These are phyloP conservation scores for Bos javanicus DNA, from an alignment of 2,113 vertebrate genomes.

Conservation along the genomic window DNA sequence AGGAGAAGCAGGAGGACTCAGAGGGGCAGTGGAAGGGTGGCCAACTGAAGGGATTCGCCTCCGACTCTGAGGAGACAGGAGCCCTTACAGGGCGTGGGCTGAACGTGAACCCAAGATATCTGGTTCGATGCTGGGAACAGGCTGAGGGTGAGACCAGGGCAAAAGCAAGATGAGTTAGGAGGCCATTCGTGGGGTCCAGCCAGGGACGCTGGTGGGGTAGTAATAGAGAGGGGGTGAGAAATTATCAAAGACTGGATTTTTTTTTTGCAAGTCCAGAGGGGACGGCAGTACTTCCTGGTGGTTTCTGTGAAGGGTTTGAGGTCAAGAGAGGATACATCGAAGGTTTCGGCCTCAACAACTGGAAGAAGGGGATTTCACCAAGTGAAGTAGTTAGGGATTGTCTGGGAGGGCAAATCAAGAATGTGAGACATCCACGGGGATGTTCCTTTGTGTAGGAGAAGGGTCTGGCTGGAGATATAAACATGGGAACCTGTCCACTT, in stretches of 20 bases:
- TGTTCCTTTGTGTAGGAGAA: not conserved
- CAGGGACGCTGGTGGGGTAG: not conserved
- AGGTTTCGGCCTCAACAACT: not conserved
- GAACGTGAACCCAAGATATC: accelerated
- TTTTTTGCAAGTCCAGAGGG: not conserved
- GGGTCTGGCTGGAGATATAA: not conserved
- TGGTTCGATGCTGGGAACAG: not conserved
- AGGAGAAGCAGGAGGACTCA: not conserved
- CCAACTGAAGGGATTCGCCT: not conserved
- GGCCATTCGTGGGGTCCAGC: not conserved
- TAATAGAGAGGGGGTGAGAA: not conserved
- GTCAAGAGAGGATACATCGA: not conserved
- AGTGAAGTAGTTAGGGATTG: not conserved
- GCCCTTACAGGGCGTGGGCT: not conserved
- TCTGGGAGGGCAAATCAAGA: not conserved
- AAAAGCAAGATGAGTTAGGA: not conserved
- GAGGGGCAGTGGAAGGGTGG: too few species aligned
- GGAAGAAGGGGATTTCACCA: not conserved
- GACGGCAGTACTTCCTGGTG: not conserved
- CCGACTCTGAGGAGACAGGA: not conserved
- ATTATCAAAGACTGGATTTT: not conserved
- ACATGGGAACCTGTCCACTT: not conserved
- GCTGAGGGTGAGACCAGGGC: not conserved
- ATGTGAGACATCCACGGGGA: not conserved
- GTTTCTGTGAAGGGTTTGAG: not conserved